Evolutionary conservation across 1,140 invertebrate genomes (phyloP), one percentile per base, ranked within the genome.

Genomic region (Neodiprion fabricii): DNA sequence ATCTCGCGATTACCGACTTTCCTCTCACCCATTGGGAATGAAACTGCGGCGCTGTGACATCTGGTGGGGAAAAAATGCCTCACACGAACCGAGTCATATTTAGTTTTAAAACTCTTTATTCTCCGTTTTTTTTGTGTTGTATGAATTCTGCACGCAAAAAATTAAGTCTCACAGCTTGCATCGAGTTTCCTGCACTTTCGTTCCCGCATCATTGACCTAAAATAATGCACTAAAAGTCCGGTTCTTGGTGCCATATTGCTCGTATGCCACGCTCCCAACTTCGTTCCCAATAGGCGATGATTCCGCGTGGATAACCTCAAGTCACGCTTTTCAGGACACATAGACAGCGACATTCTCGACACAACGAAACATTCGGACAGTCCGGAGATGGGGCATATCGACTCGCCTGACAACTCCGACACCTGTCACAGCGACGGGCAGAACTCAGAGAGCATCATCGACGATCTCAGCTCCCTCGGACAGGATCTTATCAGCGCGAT

Each of bases 371-470:
- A 73, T 47, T 86, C 85, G 0, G 85, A 87, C 11, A 80, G 73
- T n/a, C 84, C 83, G 0, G 86, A 88, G 74, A 94, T 95, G 14
- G 91, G 91, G 11, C 94, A 96, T 79, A 95, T 95, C 67, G 95
- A 96, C 77, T 95, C 94, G 0, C 94, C 95, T 0, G 94, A 96
- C 87, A 90, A 91, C 65, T 95, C 94, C 1, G 94, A 95, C 71
- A 91, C 92, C 1, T 89, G 89, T 73, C 85, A 90, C 47, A 92
- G 91, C 9, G 93, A 94, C 79, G 89, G 92, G 1, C 88, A 93
- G 75, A 93, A 93, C 72, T 93, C 93, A 5, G 93, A 94, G 83
- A 94, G 93, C 67, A 90, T 94, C 11, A 91, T 94, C 83, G 94
- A 95, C 72, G 94, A 95, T 79, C 91, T 94, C 9, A 94, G 93